Percentiles rank a stretch among this genome's conserved stretches.
Evolutionary conservation across 2,797 vertebrate genomes (phyloP).

Genomic region (Gouania willdenowi): DNA sequence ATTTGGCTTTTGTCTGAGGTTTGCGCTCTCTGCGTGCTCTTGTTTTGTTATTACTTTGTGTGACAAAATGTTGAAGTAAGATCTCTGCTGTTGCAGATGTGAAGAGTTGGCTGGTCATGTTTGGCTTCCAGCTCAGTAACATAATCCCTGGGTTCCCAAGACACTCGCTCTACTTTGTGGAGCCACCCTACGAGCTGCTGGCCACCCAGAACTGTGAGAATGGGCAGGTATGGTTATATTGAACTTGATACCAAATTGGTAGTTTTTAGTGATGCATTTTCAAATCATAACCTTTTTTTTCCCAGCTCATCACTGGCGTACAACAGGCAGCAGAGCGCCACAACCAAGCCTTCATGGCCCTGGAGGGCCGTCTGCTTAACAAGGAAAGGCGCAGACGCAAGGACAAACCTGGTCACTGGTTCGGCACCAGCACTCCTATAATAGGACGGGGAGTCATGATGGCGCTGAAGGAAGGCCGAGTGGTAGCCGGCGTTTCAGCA

Average conservation of each 20-base stretch:
- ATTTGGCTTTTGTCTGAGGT: too few species aligned
- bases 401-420: slow-evolving; percentile 96
- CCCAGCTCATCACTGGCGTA: slow-evolving; percentile 92
- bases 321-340: slow-evolving; percentile 96
- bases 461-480: slow-evolving; percentile 90
- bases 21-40: too few species aligned
- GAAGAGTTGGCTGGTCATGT: slow-evolving; percentile 99
- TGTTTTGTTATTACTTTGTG: too few species aligned
- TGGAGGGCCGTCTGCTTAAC: slow-evolving; percentile 92
- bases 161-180: slow-evolving; percentile 94
- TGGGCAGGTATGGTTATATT: slow-evolving; percentile 86
- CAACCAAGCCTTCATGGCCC: slow-evolving; percentile 96
- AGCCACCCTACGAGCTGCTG: slow-evolving; percentile 91
- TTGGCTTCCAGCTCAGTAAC: slow-evolving; percentile 99
- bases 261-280: too few species aligned
- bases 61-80: too few species aligned
- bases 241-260: too few species aligned
- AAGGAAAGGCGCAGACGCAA: slow-evolving; percentile 84
- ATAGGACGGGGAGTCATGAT: slow-evolving; percentile 95
- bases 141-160: slow-evolving; percentile 98
- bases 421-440: slow-evolving; percentile 91
- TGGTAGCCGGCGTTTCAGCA: slow-evolving; percentile 85
- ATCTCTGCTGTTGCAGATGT: slow-evolving; percentile 83
- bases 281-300: neutral
- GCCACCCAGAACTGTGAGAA: slow-evolving; percentile 95